phyloP scores from a whole-genome alignment of 2,113 vertebrate genomes.

The Ariopsis seemanni region DNA sequence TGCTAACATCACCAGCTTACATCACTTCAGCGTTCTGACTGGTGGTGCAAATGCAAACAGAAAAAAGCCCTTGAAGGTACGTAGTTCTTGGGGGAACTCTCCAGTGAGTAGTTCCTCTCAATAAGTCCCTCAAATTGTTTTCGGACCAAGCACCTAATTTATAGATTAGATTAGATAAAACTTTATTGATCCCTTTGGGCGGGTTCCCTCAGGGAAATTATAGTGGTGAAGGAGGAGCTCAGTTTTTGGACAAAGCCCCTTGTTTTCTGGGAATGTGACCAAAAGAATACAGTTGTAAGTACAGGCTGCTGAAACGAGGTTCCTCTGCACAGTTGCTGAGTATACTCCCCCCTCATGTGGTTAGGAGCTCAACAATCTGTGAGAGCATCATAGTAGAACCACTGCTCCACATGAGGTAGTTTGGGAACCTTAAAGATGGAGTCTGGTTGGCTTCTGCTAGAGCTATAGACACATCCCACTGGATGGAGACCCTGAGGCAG shows the following conservation, averaged over 20 bases:
- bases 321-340: neutral
- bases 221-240: neutral
- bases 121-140: too few relatives aligned
- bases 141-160: too few relatives aligned
- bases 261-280: neutral
- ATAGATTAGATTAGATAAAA: too few relatives aligned
- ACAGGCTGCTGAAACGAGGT: neutral
- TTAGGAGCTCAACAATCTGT: neutral
- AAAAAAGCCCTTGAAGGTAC: too few relatives aligned
- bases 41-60: too few relatives aligned
- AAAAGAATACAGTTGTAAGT: neutral
- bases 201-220: too few relatives aligned
- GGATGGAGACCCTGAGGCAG: neutral
- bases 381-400: neutral
- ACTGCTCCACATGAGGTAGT: neutral
- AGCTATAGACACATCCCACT: neutral
- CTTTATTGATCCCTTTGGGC: too few relatives aligned
- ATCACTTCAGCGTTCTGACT: too few relatives aligned
- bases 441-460: neutral
- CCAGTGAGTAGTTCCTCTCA: too few relatives aligned
- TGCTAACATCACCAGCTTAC: too few relatives aligned
- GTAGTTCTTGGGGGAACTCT: too few relatives aligned
- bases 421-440: neutral
- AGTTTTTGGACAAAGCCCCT: neutral
- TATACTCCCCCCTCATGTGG: neutral